phyloP scores from a whole-genome alignment of 2,888 invertebrate species.

The Rhagium mordax region DNA sequence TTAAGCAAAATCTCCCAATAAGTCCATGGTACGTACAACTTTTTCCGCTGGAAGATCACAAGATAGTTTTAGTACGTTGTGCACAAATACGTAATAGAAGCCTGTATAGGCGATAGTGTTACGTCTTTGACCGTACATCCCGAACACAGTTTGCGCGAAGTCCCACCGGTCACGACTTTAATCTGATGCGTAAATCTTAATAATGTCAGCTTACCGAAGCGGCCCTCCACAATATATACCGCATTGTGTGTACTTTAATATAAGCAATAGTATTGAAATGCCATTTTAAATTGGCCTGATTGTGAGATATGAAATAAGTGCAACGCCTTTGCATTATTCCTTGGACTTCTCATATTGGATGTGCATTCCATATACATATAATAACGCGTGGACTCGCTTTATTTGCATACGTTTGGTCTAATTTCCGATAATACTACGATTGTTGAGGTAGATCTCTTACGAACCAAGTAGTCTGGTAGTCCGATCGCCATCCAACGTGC shows the following conservation, averaged over 20 bases:
- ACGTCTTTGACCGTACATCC: conserved; percentile 17
- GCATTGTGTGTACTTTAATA: conserved; percentile 59
- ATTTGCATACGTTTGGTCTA: not conserved
- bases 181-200: conserved; percentile 63
- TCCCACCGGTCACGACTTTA: conserved; percentile 43
- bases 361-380: conserved; percentile 10
- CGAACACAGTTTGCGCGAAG: conserved; percentile 10
- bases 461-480: not conserved
- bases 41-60: not conserved
- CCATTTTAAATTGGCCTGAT: conserved; percentile 68
- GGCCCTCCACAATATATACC: conserved; percentile 47
- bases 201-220: conserved; percentile 59
- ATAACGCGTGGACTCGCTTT: not conserved
- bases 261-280: conserved; percentile 64
- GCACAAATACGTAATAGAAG: not conserved
- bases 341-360: not conserved
- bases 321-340: conserved; percentile 22
- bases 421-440: not conserved
- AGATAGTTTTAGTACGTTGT: not conserved
- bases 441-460: not conserved
- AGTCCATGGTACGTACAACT: not conserved
- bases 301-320: conserved; percentile 63
- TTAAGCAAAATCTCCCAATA: not conserved
- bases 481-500: too few species aligned
- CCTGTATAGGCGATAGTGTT: not conserved